Base-by-base conservation (phyloP, 2,888 invertebrate genomes). In the Zootermopsis nevadensis region DNA sequence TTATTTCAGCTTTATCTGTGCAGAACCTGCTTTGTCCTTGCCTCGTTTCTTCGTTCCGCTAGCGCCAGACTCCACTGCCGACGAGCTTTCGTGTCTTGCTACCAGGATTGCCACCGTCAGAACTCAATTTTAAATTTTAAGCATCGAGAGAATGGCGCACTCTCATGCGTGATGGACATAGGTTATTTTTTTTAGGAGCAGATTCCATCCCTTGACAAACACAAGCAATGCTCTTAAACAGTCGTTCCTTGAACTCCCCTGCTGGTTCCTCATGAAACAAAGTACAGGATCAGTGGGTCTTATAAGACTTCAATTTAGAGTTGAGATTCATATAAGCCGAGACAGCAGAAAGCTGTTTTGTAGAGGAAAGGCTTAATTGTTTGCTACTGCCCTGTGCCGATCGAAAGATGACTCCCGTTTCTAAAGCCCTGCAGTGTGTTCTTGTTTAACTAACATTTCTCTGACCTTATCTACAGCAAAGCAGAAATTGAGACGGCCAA, bases 281-380 rank as follows among this genome's bases (percentile, higher is more conserved):
- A 66, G 31, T 67, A 80, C 35, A 67, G 38, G 38, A 38, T 80
- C 67, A 80, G 8, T 80, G 66, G 67, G 67, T 38, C 67, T 35
- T 60, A 66, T 19, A 66, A 66, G 80, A 67, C 60, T 48, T 38
- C 30, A 48, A 48, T 38, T 27, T 8, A 6, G 31, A 33, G 31
- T 38, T 60, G n/a, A 60, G 80, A 80, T 80, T 80, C 66, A 67
- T 80, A 80, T 67, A 80, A 66, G 74, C 15, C 22, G 0, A 33
- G 38, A 69, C 33, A 69, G 33, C 19, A 69, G 69, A 69, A 69
- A 30, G 67, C 30, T 10, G n/a, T 30, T 27, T 30, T 69, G 69
- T 30, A 69, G 30, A 69, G 38, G 33, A 74, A n/a, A n/a, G 74
- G n/a, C n/a, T 35, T 74, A 38, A 38, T 74, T 74, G 38, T 38